These are phyloP conservation scores for Leptinotarsa haldemani DNA, from an alignment of 2,888 invertebrate species.

Conservation along the genomic window DNA sequence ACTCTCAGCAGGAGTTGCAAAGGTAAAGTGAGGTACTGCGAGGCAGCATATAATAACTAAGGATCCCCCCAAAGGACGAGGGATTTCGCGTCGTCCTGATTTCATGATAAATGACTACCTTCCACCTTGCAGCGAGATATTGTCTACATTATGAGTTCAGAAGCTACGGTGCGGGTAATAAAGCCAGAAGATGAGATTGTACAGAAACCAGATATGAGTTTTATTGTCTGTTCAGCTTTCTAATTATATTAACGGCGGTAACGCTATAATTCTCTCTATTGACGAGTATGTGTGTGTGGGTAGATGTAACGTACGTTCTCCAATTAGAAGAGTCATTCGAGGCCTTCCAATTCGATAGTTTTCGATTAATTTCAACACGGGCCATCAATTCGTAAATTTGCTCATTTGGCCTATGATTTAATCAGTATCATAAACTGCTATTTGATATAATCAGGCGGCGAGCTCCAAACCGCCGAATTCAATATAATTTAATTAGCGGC, in stretches of 20 bases:
- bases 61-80: constrained; percentile 8
- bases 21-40: constrained; percentile 7
- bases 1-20: constrained; percentile 6
- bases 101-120: constrained; percentile 24
- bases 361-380: background rate
- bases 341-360: background rate
- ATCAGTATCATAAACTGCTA: background rate
- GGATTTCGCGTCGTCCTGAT: constrained; percentile 25
- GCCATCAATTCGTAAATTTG: background rate
- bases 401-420: background rate
- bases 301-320: background rate
- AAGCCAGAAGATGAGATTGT: constrained; percentile 8
- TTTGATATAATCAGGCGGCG: background rate
- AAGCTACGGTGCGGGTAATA: background rate
- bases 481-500: background rate
- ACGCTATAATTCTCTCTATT: background rate
- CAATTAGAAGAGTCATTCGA: background rate
- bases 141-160: constrained; percentile 12
- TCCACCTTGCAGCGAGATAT: constrained; percentile 1
- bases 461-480: background rate
- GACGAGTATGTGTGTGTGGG: background rate
- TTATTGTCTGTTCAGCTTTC: constrained; percentile 10
- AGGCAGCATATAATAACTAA: constrained; percentile 17
- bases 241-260: background rate
- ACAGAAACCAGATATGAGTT: background rate